A percentile compares a stretch with the other conserved stretches of the same genome.
Evolutionary conservation across 2,797 vertebrate species (phyloP).

Genomic region (Arrhamphus sclerolepis): DNA sequence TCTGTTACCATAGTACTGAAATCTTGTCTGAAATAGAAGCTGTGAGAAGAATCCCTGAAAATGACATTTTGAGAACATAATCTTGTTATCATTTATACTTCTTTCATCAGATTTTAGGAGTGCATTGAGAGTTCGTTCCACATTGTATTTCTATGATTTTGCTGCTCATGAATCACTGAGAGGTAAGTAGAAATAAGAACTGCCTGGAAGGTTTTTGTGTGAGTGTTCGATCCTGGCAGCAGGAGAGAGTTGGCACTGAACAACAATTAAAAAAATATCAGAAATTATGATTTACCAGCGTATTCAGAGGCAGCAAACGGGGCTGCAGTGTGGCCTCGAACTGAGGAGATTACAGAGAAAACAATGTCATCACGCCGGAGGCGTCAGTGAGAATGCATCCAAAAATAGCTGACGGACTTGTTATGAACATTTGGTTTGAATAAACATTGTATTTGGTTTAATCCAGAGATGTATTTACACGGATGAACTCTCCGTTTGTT

Average conservation of each 20-base stretch:
- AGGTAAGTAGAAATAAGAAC: constrained; percentile 28
- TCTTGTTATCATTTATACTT: no score
- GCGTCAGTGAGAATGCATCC: constrained; percentile 36
- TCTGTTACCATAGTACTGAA: no score
- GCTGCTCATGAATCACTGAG: constrained; percentile 3
- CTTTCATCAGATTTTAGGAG: no score
- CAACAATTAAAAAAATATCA: constrained; percentile 18
- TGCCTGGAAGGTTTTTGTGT: constrained; percentile 11
- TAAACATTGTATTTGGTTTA: constrained; percentile 14
- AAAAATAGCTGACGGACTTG: constrained; percentile 55
- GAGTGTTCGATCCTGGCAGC: constrained; percentile 40
- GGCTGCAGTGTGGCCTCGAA: constrained; percentile 45
- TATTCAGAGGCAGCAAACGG: constrained; percentile 34
- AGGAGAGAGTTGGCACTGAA: constrained; percentile 33
- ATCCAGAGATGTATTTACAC: not conserved
- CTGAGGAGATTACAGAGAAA: constrained; percentile 61
- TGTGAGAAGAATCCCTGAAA: no score
- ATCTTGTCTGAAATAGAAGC: no score
- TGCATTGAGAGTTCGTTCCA: no score
- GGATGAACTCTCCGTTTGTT: not conserved
- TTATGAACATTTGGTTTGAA: constrained; percentile 50
- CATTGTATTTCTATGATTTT: no score
- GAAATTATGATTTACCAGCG: constrained; percentile 33
- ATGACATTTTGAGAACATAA: no score
- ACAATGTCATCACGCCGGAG: constrained; percentile 57